phyloP scores from a whole-genome alignment of 2,113 vertebrate species.

The Saguinus midas region DNA sequence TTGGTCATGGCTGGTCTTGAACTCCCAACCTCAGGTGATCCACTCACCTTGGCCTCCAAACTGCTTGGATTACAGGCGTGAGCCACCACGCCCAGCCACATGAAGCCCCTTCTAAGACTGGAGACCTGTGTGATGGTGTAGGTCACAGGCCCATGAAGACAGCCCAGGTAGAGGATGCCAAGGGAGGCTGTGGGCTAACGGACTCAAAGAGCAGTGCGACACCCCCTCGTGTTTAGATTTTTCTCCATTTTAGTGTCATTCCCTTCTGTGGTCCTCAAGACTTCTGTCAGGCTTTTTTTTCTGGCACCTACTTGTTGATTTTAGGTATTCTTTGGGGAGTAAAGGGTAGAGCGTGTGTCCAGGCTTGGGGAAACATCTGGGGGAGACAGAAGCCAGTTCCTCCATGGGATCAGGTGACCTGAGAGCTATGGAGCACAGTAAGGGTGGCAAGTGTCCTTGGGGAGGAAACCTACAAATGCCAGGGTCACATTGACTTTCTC shows the following conservation, averaged over 20 bases:
- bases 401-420: not conserved
- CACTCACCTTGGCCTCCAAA: too few species aligned
- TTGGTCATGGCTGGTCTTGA: too few species aligned
- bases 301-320: not conserved
- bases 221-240: not conserved
- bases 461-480: not conserved
- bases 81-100: too few species aligned
- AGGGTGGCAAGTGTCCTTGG: not conserved
- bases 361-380: not conserved
- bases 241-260: not conserved
- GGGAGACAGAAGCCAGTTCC: not conserved
- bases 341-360: not conserved
- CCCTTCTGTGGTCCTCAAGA: not conserved
- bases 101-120: not conserved
- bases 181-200: not conserved
- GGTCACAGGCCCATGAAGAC: not conserved
- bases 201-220: not conserved
- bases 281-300: not conserved
- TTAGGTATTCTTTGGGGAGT: not conserved
- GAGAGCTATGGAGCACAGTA: not conserved
- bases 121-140: not conserved
- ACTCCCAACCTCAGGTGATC: too few species aligned
- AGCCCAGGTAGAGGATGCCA: not conserved
- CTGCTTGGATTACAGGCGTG: too few species aligned
- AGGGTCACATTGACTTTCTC: not conserved